Percentiles rank a stretch among this genome's conserved stretches.
Conservation (phyloP, 2,797 vertebrate genomes). For the Nyctalus aviator region DNA sequence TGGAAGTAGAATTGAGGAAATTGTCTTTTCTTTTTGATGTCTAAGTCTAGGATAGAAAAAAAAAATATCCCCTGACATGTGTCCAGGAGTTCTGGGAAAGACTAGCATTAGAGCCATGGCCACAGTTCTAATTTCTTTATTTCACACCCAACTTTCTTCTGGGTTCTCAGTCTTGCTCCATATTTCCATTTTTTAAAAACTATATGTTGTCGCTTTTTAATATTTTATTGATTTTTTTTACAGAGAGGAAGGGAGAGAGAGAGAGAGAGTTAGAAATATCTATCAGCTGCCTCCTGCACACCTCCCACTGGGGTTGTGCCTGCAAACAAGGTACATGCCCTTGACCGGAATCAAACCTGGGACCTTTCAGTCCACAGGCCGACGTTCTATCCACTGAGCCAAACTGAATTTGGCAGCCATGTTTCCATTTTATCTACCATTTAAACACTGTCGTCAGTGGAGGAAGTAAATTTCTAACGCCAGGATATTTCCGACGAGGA, state of each 20-base stretch:
- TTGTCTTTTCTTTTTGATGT: slow-evolving; percentile 62
- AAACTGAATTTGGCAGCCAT: background rate
- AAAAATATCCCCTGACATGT: slow-evolving; percentile 22
- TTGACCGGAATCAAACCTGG: no score
- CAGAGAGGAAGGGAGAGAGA: no score
- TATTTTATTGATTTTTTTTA: no score
- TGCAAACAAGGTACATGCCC: no score
- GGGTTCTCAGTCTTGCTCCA: background rate
- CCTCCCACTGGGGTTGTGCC: no score
- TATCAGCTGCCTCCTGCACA: no score
- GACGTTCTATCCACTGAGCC: no score
- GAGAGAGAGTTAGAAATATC: no score
- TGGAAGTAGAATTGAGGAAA: slow-evolving; percentile 56
- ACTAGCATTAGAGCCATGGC: background rate
- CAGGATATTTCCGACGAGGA: background rate
- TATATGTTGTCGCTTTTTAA: no score
- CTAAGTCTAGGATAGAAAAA: slow-evolving; percentile 54
- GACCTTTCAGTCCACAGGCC: no score
- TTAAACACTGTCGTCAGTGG: background rate
- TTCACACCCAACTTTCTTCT: background rate
- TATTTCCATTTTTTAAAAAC: background rate
- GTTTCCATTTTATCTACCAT: background rate
- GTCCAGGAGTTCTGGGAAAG: background rate
- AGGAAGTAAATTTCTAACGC: background rate
- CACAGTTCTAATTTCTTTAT: slow-evolving; percentile 13